A percentile compares a stretch with the other conserved stretches of the same genome.
Conservation (phyloP, 2,113 vertebrate species). For the Australoheros scitulus region DNA sequence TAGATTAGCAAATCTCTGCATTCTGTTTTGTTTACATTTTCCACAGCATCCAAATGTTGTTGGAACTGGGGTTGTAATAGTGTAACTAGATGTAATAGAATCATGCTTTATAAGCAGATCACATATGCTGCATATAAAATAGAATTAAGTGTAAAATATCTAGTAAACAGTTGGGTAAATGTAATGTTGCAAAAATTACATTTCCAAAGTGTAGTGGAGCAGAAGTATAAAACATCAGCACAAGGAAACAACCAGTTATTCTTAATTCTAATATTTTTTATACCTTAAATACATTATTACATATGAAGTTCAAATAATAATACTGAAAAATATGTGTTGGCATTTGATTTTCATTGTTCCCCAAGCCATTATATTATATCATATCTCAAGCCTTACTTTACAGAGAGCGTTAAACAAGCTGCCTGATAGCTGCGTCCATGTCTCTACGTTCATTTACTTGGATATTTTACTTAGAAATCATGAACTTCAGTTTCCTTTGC, state of each 20-base stretch:
- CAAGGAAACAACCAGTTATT: not conserved
- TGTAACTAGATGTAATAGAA: not conserved
- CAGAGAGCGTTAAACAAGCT: no score
- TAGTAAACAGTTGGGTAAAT: not conserved
- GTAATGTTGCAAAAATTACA: not conserved
- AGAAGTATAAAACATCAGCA: not conserved
- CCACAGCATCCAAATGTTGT: no score
- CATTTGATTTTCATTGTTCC: not conserved
- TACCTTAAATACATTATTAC: not conserved
- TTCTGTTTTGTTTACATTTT: no score
- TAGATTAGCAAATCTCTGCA: no score
- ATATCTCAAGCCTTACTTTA: no score
- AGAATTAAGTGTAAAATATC: not conserved
- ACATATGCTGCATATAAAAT: not conserved
- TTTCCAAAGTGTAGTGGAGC: not conserved
- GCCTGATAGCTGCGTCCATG: no score
- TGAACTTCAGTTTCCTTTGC: no score
- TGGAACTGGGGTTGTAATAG: no score
- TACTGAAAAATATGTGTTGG: not conserved
- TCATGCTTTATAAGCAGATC: not conserved
- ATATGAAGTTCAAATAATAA: not conserved
- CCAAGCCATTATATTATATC: not conserved
- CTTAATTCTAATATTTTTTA: not conserved
- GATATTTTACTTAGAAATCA: no score
- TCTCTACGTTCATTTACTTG: no score